Base-by-base conservation (phyloP, 2,113 vertebrate genomes). In the Coptodon bakossiorum region DNA sequence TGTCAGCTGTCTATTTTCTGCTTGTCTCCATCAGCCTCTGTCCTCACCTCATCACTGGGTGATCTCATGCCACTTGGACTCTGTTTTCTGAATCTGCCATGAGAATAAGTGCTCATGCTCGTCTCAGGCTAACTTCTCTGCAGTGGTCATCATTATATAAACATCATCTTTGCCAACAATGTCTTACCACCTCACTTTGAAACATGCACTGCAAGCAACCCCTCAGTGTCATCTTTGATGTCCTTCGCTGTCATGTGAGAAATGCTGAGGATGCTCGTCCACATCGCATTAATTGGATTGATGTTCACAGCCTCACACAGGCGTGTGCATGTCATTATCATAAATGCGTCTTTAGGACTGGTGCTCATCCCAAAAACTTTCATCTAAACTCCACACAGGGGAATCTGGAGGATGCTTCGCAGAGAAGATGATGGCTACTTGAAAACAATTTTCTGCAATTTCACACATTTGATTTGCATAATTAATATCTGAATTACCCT, bases 161-260 rank as follows among this genome's bases (percentile, higher is more conserved):
- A 6, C 4, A 81, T 63, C 68, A 54, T 40, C 31, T 22, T 78
- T 85, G 29, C 80, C 16, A 24, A 80, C 63, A 1, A 14, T 43
- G 85, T 79, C 61, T 31, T 63, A 12, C 63, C 80, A 85, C 14
- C 68, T 61, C 53, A 17, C 59, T 83, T 34, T 34, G 27, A 86
- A 88, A 83, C 56, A 81, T 79, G 88, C 88, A 45, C 71, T 11
- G 85, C 56, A 48, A 79, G 92, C 90, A 81, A 19, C n/a, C 22
- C n/a, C 71, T 78, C 12, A 31, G 38, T 89, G 87, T 93, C 89
- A 89, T 40, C 85, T 63, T 68, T 8, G 16, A 52, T 86, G 88
- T 91, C 91, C 92, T 92, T 81, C 8, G 2, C 78, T 90, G 87
- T 90, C 87, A 84, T 16, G 57, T 40, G 31, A 83, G 78, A 91